A percentile compares a stretch with the other conserved stretches of the same genome.
phyloP scores from a whole-genome alignment of 2,888 invertebrate genomes.

The Meta bourneti region DNA sequence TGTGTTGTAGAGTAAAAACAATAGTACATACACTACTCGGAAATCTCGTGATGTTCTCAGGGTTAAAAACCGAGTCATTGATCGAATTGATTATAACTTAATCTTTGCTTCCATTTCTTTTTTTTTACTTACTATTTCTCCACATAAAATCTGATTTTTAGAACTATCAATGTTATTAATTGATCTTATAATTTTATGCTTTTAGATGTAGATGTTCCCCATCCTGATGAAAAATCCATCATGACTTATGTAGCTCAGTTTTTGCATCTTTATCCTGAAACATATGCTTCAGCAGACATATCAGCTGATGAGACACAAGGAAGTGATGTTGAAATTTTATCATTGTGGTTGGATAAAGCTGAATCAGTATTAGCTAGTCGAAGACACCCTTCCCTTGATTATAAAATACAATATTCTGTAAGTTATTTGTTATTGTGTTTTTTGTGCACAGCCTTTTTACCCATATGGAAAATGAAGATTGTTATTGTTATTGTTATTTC shows the following conservation, averaged over 20 bases:
- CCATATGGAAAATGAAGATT: too few species aligned
- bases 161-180: too few species aligned
- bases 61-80: background rate
- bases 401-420: slow-evolving; percentile 68
- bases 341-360: slow-evolving; percentile 73
- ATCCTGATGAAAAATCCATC: slow-evolving; percentile 97
- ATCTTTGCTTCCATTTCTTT: background rate
- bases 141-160: too few species aligned
- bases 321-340: slow-evolving; percentile 67
- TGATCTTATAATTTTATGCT: background rate
- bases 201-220: slow-evolving; percentile 93
- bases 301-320: slow-evolving; percentile 51
- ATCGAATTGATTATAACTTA: background rate
- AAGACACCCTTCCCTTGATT: slow-evolving; percentile 44
- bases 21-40: too few species aligned
- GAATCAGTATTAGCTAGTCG: slow-evolving; percentile 71
- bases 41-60: background rate
- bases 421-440: background rate
- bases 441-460: background rate
- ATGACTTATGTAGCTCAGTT: slow-evolving; percentile 99
- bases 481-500: too few species aligned
- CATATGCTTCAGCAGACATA: slow-evolving; percentile 69
- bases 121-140: too few species aligned
- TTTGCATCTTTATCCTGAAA: slow-evolving; percentile 87
- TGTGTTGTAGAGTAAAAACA: too few species aligned